Percentiles rank a stretch among this genome's conserved stretches.
These are phyloP conservation scores for Drosophila hamatofila DNA, from an alignment of 2,888 invertebrate species.

Conservation along the genomic window DNA sequence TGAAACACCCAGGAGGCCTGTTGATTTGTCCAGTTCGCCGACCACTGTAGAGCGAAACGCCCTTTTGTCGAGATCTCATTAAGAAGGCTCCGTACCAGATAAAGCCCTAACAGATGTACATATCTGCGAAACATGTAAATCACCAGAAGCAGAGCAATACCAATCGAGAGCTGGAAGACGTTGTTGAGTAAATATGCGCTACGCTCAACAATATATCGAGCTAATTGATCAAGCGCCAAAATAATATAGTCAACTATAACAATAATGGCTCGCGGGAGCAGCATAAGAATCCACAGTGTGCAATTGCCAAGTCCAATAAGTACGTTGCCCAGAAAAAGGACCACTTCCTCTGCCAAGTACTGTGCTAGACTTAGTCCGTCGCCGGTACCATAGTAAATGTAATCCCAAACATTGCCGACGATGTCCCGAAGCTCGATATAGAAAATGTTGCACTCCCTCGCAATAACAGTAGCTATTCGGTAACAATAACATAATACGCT, in stretches of 20 bases:
- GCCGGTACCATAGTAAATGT: constrained; percentile 41
- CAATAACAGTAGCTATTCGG: not conserved
- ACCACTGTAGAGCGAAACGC: constrained; percentile 11
- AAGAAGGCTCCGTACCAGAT: constrained; percentile 16
- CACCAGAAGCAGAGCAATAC: constrained; percentile 43
- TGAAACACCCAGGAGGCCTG: constrained; percentile 27
- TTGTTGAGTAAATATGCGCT: constrained; percentile 47
- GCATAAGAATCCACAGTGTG: constrained; percentile 54
- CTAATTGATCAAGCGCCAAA: constrained; percentile 20
- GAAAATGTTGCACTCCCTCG: not conserved
- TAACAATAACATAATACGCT: constrained; percentile 15
- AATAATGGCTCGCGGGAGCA: constrained; percentile 50
- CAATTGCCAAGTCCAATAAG: constrained; percentile 49
- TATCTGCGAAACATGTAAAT: constrained; percentile 58
- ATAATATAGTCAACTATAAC: constrained; percentile 38
- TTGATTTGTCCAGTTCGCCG: constrained; percentile 10
- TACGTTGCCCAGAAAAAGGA: constrained; percentile 17
- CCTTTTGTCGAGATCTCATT: constrained; percentile 14
- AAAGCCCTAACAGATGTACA: constrained; percentile 23
- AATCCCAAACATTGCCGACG: constrained; percentile 19
- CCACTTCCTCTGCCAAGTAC: constrained; percentile 3
- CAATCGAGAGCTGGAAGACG: constrained; percentile 49
- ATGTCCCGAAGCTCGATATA: constrained; percentile 16
- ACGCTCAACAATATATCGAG: constrained; percentile 21
- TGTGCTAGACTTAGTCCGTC: constrained; percentile 18